Conservation (phyloP, 2,888 invertebrate genomes). For the Pseudoips prasinana region DNA sequence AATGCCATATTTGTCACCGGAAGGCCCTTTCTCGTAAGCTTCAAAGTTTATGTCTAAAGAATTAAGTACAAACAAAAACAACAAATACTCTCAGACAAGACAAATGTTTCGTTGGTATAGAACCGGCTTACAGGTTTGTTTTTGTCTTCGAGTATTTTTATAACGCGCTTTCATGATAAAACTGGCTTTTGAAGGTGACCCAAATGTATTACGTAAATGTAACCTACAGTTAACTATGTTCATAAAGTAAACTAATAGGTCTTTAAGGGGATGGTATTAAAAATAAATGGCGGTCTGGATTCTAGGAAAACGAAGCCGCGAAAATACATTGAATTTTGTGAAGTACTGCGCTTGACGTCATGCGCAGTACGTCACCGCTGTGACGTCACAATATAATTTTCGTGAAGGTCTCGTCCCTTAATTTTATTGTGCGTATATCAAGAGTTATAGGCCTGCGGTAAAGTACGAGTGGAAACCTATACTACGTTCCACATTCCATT, state of each 20-base stretch:
- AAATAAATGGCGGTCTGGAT: slow-evolving; percentile 1
- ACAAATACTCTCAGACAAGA: not conserved
- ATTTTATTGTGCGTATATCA: no score
- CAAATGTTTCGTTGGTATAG: slow-evolving; percentile 1
- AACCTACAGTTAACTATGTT: no score
- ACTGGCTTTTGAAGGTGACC: slow-evolving; percentile 11
- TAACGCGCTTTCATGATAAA: slow-evolving; percentile 4
- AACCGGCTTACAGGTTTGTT: slow-evolving; percentile 13
- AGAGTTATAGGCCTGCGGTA: no score
- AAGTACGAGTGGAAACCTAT: no score
- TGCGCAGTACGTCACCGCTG: slow-evolving; percentile 50
- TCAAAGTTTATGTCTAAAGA: no score
- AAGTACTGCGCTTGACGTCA: slow-evolving; percentile 45
- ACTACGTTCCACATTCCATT: no score
- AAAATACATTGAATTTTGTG: slow-evolving; percentile 7
- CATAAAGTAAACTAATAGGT: no score
- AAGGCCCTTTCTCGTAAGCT: no score
- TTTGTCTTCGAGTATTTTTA: slow-evolving; percentile 3
- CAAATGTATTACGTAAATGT: slow-evolving; percentile 5
- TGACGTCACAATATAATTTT: slow-evolving; percentile 48
- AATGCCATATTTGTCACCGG: no score
- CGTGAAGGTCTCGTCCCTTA: no score
- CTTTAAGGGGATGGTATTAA: slow-evolving; percentile 3
- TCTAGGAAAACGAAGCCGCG: slow-evolving; percentile 13
- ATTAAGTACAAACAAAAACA: no score